phyloP scores from a whole-genome alignment of 2,888 invertebrate genomes.

The Tenthredo livida region DNA sequence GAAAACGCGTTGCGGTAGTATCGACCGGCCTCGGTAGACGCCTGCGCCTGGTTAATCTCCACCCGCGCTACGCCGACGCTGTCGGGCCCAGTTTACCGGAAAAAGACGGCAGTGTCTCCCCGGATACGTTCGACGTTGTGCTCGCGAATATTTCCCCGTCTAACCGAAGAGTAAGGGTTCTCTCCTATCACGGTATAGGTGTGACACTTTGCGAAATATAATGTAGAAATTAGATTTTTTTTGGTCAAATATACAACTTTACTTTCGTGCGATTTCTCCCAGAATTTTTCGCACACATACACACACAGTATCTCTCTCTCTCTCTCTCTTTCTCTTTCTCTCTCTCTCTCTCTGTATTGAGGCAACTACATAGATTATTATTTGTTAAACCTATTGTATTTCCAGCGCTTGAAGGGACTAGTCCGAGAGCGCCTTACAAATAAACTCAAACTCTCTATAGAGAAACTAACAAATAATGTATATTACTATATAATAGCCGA shows the following conservation, averaged over 20 bases:
- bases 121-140: constrained; percentile 60
- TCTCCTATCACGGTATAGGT: constrained; percentile 38
- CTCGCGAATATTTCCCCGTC: constrained; percentile 54
- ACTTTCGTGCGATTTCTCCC: not conserved
- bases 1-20: constrained; percentile 74
- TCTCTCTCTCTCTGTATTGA: not conserved
- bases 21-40: constrained; percentile 72
- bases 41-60: constrained; percentile 67
- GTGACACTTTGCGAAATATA: constrained; percentile 35
- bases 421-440: too few relatives aligned
- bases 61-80: constrained; percentile 44
- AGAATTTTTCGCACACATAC: not conserved
- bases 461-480: too few relatives aligned
- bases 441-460: too few relatives aligned
- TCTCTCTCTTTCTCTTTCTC: not conserved
- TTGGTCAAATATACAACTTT: not conserved
- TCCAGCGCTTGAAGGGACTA: too few relatives aligned
- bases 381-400: too few relatives aligned
- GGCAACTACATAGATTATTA: too few relatives aligned
- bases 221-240: not conserved
- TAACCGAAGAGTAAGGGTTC: constrained; percentile 31
- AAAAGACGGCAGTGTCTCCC: constrained; percentile 60
- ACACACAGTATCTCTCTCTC: not conserved
- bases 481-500: too few relatives aligned
- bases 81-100: constrained; percentile 30